A percentile compares a stretch with the other conserved stretches of the same genome.
These are phyloP conservation scores for Brachionus manjavacas DNA, from an alignment of 1,140 invertebrate species.

Conservation along the genomic window DNA sequence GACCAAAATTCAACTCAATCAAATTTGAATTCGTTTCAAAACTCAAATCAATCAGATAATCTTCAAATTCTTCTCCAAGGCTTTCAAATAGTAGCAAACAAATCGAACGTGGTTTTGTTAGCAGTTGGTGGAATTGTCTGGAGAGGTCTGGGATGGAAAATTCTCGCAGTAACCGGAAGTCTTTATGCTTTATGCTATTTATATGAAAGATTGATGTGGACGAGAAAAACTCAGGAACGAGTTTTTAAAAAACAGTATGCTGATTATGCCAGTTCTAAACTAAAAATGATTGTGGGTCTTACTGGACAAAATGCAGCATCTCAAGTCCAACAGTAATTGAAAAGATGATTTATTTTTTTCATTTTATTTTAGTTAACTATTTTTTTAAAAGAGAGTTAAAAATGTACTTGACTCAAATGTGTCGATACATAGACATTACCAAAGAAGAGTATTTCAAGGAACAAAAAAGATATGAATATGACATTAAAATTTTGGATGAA, in stretches of 20 bases:
- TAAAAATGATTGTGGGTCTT: constrained; percentile 88
- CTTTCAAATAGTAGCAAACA: constrained; percentile 8
- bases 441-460: constrained; percentile 37
- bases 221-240: constrained; percentile 82
- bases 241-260: constrained; percentile 94
- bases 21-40: constrained; percentile 3
- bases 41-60: neutral
- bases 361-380: neutral
- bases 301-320: constrained; percentile 98
- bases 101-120: constrained; percentile 11
- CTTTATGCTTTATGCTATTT: constrained; percentile 86
- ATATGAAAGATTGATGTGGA: constrained; percentile 95
- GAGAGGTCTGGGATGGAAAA: constrained; percentile 94
- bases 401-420: constrained; percentile 40
- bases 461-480: constrained; percentile 17
- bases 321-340: constrained; percentile 83
- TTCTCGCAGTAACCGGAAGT: constrained; percentile 75
- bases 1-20: neutral
- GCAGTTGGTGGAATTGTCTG: constrained; percentile 62
- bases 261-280: constrained; percentile 84
- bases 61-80: neutral
- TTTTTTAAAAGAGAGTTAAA: neutral
- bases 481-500: constrained; percentile 4
- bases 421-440: constrained; percentile 19
- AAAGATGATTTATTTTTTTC: constrained; percentile 49